Base-by-base conservation (phyloP, 1,140 invertebrate species). In the Atopsyche davidsoni region DNA sequence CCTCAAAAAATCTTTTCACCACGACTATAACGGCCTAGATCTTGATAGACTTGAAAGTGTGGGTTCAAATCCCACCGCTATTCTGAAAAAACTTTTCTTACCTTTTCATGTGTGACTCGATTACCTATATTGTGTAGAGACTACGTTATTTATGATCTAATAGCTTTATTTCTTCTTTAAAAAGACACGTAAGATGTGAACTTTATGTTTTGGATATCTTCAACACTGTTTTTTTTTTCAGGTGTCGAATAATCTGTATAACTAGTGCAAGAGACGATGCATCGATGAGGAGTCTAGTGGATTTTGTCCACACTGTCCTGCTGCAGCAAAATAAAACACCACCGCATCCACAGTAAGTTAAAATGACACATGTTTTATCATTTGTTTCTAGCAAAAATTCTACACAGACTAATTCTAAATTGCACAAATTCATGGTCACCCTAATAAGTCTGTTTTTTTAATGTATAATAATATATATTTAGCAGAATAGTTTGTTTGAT, bases 191-290 rank as follows among this genome's bases (percentile, higher is more conserved):
- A 9, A 28, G 13, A 28, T 28, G 7, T 9, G 13, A 28, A n/a
- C 13, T 9, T 28, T 28, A 9, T 28, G 7, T 28, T n/a, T 4
- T 14, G 10, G 25, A n/a, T n/a, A n/a, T n/a, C n/a, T n/a, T n/a
- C n/a, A n/a, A n/a, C n/a, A n/a, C n/a, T n/a, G n/a, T 3, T 42
- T 42, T 42, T 14, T 62, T 78, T 23, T 87, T 83, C 64, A 81
- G 84, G 53, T 89, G 89, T 19, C 75, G 92, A 45, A 85, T 96
- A 7, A 87, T 96, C 58, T 91, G 89, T 61, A 85, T 96, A 3
- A 93, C 91, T 2, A 86, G 87, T 60, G 83, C 88, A 2, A 78
- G 87, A 56, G 88, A 89, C 68, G 83, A 92, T 65, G 79, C 80
- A 4, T 88, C 88, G 51, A 85, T 92, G 66, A 82, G 86, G 59